phyloP scores from a whole-genome alignment of 1,140 invertebrate genomes.

The Megalopta genalis region DNA sequence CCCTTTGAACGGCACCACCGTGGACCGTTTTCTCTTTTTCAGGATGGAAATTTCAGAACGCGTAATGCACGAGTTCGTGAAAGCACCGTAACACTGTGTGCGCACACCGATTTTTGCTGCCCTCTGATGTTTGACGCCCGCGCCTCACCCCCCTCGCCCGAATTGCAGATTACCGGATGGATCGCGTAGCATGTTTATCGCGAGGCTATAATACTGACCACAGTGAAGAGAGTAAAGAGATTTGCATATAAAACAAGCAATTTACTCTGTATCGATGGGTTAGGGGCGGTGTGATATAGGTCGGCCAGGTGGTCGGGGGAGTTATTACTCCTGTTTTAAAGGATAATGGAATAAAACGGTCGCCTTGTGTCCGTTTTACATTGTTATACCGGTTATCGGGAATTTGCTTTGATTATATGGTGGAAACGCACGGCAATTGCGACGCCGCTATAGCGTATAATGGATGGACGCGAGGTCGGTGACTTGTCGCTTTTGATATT shows the following conservation, averaged over 20 bases:
- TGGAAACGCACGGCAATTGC: constrained; percentile 30
- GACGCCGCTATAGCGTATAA: constrained; percentile 2
- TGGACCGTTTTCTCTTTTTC: neutral
- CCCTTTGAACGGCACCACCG: too few species aligned
- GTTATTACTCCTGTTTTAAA: constrained; percentile 46
- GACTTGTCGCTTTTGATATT: constrained; percentile 29
- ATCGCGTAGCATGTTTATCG: constrained; percentile 52
- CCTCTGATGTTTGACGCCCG: neutral
- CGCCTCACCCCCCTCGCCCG: neutral
- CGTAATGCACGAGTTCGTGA: neutral
- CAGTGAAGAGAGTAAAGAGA: constrained; percentile 45
- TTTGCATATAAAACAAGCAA: constrained; percentile 60
- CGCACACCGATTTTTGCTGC: neutral
- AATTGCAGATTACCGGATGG: constrained; percentile 44
- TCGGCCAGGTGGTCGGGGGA: too few species aligned
- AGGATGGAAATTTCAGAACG: neutral
- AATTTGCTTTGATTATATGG: constrained; percentile 44
- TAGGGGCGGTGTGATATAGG: neutral
- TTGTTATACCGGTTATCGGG: constrained; percentile 46
- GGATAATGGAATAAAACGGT: constrained; percentile 49
- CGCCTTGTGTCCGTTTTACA: constrained; percentile 46
- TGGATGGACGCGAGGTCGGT: neutral
- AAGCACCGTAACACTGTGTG: constrained; percentile 12
- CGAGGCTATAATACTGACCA: constrained; percentile 52
- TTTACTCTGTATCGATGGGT: constrained; percentile 39